Evolutionary conservation across 2,888 invertebrate species (phyloP).

Genomic region (Drosophila longiperda): DNA sequence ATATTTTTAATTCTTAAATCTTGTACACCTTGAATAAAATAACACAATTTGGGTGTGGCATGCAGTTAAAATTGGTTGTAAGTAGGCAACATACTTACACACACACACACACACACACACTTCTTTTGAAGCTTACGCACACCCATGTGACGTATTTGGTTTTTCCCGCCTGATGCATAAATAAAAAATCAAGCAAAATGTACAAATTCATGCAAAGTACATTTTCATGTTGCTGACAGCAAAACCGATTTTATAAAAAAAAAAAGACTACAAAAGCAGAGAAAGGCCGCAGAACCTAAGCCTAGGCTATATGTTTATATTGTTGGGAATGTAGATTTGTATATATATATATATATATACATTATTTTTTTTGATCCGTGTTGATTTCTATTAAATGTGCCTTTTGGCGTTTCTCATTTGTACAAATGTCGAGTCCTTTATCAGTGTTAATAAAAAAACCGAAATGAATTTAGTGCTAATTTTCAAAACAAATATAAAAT

Average conservation of each 20-base stretch:
- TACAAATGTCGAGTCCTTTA: not conserved
- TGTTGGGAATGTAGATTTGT: constrained; percentile 1
- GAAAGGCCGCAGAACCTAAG: constrained; percentile 51
- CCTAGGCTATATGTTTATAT: constrained; percentile 47
- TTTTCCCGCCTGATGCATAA: constrained; percentile 69
- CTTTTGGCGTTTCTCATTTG: not conserved
- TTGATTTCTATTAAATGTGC: constrained; percentile 30
- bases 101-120: constrained; percentile 16
- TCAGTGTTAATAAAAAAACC: not conserved
- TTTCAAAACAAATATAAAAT: not conserved
- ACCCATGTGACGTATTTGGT: constrained; percentile 72
- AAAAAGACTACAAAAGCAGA: constrained; percentile 9
- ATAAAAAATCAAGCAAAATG: constrained; percentile 74
- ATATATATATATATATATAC: not conserved
- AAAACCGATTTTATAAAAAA: constrained; percentile 38
- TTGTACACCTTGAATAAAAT: not conserved
- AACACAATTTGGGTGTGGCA: constrained; percentile 8
- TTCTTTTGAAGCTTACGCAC: constrained; percentile 56
- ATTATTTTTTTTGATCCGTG: constrained; percentile 2
- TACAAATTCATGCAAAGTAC: constrained; percentile 72
- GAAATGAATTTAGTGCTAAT: not conserved
- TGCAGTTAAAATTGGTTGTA: constrained; percentile 28
- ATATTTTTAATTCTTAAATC: not conserved
- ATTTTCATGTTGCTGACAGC: constrained; percentile 68
- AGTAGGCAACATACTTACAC: constrained; percentile 28